Conservation (phyloP, 2,888 invertebrate species). For the Aphodius sticticus region DNA sequence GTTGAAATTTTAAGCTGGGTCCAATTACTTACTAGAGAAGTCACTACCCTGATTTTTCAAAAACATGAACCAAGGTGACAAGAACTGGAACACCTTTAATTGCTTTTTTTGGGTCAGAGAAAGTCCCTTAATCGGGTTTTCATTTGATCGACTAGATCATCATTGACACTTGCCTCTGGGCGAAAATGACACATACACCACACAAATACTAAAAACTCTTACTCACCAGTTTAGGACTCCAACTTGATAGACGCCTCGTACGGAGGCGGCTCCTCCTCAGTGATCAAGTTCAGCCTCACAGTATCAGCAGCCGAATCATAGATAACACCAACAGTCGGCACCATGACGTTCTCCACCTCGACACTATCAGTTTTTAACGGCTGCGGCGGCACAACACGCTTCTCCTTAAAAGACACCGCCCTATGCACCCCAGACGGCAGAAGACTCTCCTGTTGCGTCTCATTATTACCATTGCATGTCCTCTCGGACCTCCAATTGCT, state of each 20-base stretch:
- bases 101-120: too few relatives aligned
- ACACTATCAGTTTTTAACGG: slow-evolving; percentile 63
- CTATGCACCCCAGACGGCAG: slow-evolving; percentile 63
- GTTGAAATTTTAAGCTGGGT: too few relatives aligned
- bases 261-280: slow-evolving; percentile 58
- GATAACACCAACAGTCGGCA: slow-evolving; percentile 56
- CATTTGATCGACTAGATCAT: too few relatives aligned
- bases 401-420: slow-evolving; percentile 63
- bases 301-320: slow-evolving; percentile 59
- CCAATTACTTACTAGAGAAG: too few relatives aligned
- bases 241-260: slow-evolving; percentile 46
- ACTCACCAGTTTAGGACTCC: slow-evolving; percentile 36
- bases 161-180: too few relatives aligned
- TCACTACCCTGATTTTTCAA: too few relatives aligned
- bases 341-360: slow-evolving; percentile 66
- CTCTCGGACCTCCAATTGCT: slow-evolving; percentile 72
- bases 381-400: slow-evolving; percentile 49
- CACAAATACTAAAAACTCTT: slow-evolving; percentile 4
- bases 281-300: slow-evolving; percentile 58
- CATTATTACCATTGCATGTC: slow-evolving; percentile 79
- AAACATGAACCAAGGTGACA: too few relatives aligned
- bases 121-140: too few relatives aligned
- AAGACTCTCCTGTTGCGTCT: slow-evolving; percentile 69
- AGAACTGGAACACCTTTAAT: too few relatives aligned
- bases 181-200: neutral